These are phyloP conservation scores for Lysandra coridon DNA, from an alignment of 2,888 invertebrate genomes.

Conservation along the genomic window DNA sequence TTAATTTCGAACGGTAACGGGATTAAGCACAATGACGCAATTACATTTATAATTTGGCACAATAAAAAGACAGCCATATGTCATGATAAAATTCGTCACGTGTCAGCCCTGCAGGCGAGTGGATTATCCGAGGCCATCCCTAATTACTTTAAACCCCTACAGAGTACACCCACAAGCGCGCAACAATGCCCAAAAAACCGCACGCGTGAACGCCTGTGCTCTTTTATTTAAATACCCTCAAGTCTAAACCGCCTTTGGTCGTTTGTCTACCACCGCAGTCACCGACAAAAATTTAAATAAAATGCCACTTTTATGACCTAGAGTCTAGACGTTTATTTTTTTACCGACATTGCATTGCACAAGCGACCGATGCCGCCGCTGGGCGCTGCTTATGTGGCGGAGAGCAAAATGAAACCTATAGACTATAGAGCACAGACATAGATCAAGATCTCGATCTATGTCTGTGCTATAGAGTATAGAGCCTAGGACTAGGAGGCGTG, in stretches of 20 bases:
- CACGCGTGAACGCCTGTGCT: background rate
- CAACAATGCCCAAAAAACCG: constrained; percentile 26
- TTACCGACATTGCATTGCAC: too few relatives aligned
- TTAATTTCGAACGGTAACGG: background rate
- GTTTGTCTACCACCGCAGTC: too few relatives aligned
- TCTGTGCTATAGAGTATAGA: too few relatives aligned
- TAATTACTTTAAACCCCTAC: constrained; percentile 50
- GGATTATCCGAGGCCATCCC: constrained; percentile 46
- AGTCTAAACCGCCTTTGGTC: background rate
- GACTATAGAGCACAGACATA: too few relatives aligned
- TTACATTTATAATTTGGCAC: constrained; percentile 6
- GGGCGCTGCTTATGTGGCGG: too few relatives aligned
- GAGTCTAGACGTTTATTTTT: too few relatives aligned
- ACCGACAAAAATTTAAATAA: too few relatives aligned
- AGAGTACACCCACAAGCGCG: constrained; percentile 38
- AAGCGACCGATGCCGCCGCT: too few relatives aligned
- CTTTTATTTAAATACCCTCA: background rate
- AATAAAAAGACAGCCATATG: constrained; percentile 23
- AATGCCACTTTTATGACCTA: too few relatives aligned
- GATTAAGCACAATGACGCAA: background rate
- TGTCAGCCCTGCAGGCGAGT: constrained; percentile 42
- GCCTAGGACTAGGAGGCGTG: too few relatives aligned
- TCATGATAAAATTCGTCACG: constrained; percentile 4
- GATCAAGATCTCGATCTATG: too few relatives aligned
- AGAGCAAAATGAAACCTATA: too few relatives aligned